Evolutionary conservation across 2,888 invertebrate genomes (phyloP).

Genomic region (Orthosia cruda): DNA sequence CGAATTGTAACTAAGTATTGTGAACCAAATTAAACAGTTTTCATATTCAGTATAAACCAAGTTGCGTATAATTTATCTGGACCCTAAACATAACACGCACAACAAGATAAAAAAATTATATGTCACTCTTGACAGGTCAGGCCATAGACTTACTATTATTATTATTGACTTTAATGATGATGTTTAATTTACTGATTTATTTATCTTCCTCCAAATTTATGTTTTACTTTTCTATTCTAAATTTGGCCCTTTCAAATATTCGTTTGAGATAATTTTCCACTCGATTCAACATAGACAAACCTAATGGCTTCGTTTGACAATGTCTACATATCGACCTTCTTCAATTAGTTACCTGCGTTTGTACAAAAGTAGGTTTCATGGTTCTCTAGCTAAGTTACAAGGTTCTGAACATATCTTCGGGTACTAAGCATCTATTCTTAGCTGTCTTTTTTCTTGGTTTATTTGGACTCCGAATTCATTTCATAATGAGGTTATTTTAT

Average conservation of each 20-base stretch:
- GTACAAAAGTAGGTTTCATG: background rate
- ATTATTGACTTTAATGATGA: background rate
- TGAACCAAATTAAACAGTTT: no score
- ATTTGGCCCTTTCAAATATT: slow-evolving; percentile 6
- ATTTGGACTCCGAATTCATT: background rate
- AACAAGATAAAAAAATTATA: no score
- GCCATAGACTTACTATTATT: no score
- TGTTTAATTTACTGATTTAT: slow-evolving; percentile 6
- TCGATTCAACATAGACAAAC: slow-evolving; percentile 15
- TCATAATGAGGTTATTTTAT: no score
- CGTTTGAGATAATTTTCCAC: slow-evolving; percentile 26
- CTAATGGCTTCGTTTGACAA: slow-evolving; percentile 36
- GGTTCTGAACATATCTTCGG: background rate
- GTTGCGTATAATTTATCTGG: no score
- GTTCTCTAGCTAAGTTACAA: background rate
- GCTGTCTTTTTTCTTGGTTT: background rate
- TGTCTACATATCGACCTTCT: slow-evolving; percentile 39
- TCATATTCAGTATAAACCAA: no score
- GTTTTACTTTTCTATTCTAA: slow-evolving; percentile 2
- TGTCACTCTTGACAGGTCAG: no score
- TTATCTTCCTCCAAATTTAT: background rate
- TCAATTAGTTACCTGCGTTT: slow-evolving; percentile 5
- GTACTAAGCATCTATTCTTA: background rate
- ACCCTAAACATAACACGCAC: no score
- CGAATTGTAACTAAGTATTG: no score